These are phyloP conservation scores for Barnardius zonarius DNA, from an alignment of 2,113 vertebrate genomes.

Conservation along the genomic window DNA sequence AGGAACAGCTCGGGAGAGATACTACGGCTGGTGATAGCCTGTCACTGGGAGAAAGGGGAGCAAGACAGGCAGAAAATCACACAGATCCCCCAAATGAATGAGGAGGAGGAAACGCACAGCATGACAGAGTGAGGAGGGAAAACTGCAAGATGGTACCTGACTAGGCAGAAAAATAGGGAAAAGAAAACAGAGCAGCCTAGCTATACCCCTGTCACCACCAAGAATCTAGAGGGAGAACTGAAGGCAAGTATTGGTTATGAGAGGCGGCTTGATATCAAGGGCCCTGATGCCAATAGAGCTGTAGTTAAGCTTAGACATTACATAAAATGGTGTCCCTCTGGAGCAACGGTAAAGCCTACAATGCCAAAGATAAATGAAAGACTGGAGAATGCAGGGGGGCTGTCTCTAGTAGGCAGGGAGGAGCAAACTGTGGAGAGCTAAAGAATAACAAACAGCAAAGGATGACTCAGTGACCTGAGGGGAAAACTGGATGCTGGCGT, in stretches of 20 bases:
- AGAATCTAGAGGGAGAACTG: background rate
- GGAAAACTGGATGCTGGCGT: background rate
- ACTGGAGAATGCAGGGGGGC: background rate
- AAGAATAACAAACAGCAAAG: background rate
- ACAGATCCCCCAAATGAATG: background rate
- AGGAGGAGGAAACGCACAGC: background rate
- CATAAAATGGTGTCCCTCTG: background rate
- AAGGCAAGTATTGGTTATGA: background rate
- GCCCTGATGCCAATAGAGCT: background rate
- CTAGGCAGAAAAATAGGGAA: background rate
- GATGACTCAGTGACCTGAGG: constrained; percentile 19
- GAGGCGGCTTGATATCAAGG: background rate
- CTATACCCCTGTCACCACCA: background rate
- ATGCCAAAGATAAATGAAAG: background rate
- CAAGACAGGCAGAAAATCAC: background rate
- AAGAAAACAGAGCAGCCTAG: background rate
- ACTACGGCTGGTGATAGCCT: background rate
- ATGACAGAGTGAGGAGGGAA: background rate
- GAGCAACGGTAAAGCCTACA: background rate
- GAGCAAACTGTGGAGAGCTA: background rate
- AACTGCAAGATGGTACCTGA: background rate
- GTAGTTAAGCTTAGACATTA: background rate
- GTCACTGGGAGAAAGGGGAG: background rate
- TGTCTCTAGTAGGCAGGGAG: background rate
- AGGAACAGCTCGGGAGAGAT: background rate